Base-by-base conservation (phyloP, 1,140 invertebrate species). In the Drosophila kohkoa region DNA sequence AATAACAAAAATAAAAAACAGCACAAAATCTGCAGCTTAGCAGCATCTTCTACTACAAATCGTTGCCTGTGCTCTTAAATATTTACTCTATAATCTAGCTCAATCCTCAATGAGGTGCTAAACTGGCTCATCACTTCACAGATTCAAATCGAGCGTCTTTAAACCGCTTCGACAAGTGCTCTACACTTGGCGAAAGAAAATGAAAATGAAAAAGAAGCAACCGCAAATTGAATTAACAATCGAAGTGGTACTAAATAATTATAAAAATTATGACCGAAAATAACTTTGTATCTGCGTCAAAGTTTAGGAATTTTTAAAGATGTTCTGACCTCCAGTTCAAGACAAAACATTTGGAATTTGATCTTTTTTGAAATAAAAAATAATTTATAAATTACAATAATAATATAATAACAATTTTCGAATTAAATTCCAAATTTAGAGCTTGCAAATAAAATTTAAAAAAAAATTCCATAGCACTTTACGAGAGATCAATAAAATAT, bases 71-170 rank as follows among this genome's bases (percentile, higher is more conserved):
- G 11, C 41, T 43, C 8, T 41, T 43, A n/a, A 63, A 43, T 49
- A 54, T 49, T 52, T 32, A 41, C 65, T 67, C 45, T 51, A 73
- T 35, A 41, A 55, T 55, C 51, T 55, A 65, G 63, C 51, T 54
- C 41, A 55, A 13, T 55, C 55, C 48, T 68, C 45, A 68, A 59
- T 48, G 74, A 66, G 63, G 69, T 77, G 69, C 35, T 77, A 73
- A 76, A 60, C 43, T 46, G 62, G 10, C 54, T 15, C 8, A 73
- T 57, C 15, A 68, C n/a, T 68, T 62, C 52, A 20, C 52, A 32
- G 46, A 60, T 48, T 41, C 30, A 20, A 52, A 64, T 48, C 16
- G 13, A 30, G 15, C 35, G 35, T 11, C 52, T 66, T 57, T 57
- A 25, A 57, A 48, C 64, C 38, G 38, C 28, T 45, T 59, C 25